phyloP scores from a whole-genome alignment of 2,797 vertebrate genomes.

The Rhinatrema bivittatum region DNA sequence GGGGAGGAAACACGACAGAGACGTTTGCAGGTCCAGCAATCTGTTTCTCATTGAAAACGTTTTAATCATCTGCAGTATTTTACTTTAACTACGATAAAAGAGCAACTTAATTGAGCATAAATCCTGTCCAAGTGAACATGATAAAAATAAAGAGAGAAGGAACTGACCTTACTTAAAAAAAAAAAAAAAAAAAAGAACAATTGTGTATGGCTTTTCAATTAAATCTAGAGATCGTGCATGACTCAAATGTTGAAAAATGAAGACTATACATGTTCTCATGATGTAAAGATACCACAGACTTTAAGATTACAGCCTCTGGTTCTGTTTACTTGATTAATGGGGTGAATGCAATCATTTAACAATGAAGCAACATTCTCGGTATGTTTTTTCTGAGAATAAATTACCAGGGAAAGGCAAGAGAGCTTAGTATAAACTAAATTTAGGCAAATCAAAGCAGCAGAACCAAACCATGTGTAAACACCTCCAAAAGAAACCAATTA shows the following conservation, averaged over 20 bases:
- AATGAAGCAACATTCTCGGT: neutral
- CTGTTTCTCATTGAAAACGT: slow-evolving; percentile 53
- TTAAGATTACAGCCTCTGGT: neutral
- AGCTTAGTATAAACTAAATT: too few species aligned
- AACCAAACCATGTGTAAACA: slow-evolving; percentile 20
- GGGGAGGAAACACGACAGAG: slow-evolving; percentile 27
- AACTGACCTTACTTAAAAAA: slow-evolving; percentile 18
- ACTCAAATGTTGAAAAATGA: slow-evolving; percentile 9
- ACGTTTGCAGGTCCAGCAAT: slow-evolving; percentile 38
- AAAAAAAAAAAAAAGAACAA: neutral
- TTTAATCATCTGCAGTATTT: slow-evolving; percentile 45
- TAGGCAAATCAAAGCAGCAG: too few species aligned
- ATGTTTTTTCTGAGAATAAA: too few species aligned
- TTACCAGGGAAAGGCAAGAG: too few species aligned
- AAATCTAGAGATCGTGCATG: slow-evolving; percentile 1
- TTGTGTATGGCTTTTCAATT: slow-evolving; percentile 7
- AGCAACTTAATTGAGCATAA: slow-evolving; percentile 61
- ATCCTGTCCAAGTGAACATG: slow-evolving; percentile 47
- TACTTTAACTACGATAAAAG: slow-evolving; percentile 71
- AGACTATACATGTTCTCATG: slow-evolving; percentile 6
- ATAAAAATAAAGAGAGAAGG: slow-evolving; percentile 49
- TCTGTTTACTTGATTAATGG: neutral
- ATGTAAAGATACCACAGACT: neutral
- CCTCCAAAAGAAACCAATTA: slow-evolving; percentile 17
- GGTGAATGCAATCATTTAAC: neutral